phyloP scores from a whole-genome alignment of 2,797 vertebrate species.

The Lophius americanus region DNA sequence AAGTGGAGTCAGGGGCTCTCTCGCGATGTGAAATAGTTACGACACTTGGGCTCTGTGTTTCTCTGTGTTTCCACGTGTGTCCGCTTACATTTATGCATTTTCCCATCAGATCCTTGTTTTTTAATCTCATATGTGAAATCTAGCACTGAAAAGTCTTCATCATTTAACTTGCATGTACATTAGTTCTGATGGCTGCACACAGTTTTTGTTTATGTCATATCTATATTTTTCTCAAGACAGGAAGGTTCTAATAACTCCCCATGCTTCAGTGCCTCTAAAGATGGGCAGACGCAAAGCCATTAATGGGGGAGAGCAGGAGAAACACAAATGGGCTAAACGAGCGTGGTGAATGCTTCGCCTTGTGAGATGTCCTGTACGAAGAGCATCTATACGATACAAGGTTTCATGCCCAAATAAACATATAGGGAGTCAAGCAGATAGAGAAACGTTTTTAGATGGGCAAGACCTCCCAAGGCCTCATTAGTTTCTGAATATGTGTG shows the following conservation, averaged over 20 bases:
- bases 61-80: slow-evolving; percentile 36
- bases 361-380: slow-evolving; percentile 30
- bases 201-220: slow-evolving; percentile 7
- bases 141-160: slow-evolving; percentile 27
- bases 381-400: slow-evolving; percentile 22
- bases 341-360: slow-evolving; percentile 35
- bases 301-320: slow-evolving; percentile 41
- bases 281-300: slow-evolving; percentile 43
- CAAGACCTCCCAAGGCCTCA: slow-evolving; percentile 67
- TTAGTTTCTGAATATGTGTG: slow-evolving; percentile 61
- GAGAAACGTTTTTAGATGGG: slow-evolving; percentile 44
- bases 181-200: slow-evolving; percentile 35
- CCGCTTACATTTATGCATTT: slow-evolving; percentile 51
- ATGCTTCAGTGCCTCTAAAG: slow-evolving; percentile 47
- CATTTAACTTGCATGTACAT: slow-evolving; percentile 47
- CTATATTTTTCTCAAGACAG: slow-evolving; percentile 29
- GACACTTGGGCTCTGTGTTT: slow-evolving; percentile 58
- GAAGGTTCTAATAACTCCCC: slow-evolving; percentile 45
- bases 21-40: slow-evolving; percentile 58
- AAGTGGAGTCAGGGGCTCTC: slow-evolving; percentile 73
- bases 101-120: slow-evolving; percentile 20
- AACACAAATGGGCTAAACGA: slow-evolving; percentile 54
- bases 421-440: slow-evolving; percentile 36
- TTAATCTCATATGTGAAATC: slow-evolving; percentile 36
- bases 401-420: slow-evolving; percentile 53